Base-by-base conservation (phyloP, 2,888 invertebrate genomes). In the Vannuccia rotundouncinata region DNA sequence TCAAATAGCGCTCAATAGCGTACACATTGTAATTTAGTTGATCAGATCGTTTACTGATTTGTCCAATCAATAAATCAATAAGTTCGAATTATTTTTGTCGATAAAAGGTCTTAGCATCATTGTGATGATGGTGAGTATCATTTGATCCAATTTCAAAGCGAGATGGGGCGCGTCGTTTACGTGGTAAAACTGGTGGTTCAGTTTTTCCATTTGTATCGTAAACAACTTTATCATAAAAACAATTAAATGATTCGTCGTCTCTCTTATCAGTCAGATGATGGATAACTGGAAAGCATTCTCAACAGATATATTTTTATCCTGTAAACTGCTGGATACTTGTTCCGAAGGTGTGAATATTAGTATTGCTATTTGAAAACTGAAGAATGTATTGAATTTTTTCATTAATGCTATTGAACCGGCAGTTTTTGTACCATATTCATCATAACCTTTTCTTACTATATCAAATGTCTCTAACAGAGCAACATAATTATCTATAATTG, bases 111-210 rank as follows among this genome's bases (percentile, higher is more conserved):
- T 22, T 66, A 22, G 25, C 66, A 66, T 66, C 66, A 66, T 66
- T 66, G 66, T 66, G 66, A 66, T 66, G 66, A 66, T 66, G 66
- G 25, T 66, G 66, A 27, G 17, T 66, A 66, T 66, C 66, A 66
- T 22, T 66, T 17, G 66, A 17, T 17, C 66, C 66, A 22, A 66
- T 27, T 22, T 66, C 66, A 66, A 66, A 66, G 66, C 22, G 66
- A 66, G 66, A 17, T 66, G 66, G 66, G 66, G 66, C 66, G 25
- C 66, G 66, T 66, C 22, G 66, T 22, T 22, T 66, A 27, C 66
- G 25, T 66, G 66, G 66, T 66, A 66, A 66, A 27, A 66, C 66
- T 66, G 66, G 22, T 66, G 66, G 66, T 66, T 66, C 66, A 22
- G 66, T 66, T 66, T 66, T 66, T 17, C 10, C 66, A 66, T 66